Evolutionary conservation across 1,140 invertebrate species (phyloP), one percentile per base, ranked within the genome.

Genomic region (Panagrolaimus sp.): DNA sequence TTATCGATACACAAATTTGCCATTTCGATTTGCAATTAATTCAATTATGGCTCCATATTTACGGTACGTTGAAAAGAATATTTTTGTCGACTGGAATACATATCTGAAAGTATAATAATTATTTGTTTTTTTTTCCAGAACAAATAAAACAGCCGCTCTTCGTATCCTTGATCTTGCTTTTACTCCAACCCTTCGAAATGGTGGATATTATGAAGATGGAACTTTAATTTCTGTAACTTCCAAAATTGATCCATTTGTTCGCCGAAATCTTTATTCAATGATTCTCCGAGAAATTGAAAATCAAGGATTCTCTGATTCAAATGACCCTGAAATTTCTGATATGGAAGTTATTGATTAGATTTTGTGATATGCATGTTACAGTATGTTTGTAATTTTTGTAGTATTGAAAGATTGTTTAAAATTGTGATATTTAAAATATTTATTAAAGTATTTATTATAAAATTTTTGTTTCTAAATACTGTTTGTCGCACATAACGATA

Each of bases 201-300:
- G 52, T 58, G 52, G 21, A 0, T 58, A 58, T 26, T 58, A 58
- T 28, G 52, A 58, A 58, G 52, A 58, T 58, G 52, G 52, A 21
- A 28, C 21, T 26, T 12, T 28, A 26, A 28, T 58, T 26, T 10
- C 21, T 21, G 28, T 58, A 26, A 21, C 28, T 5, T 12, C 21
- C 4, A 12, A 28, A 26, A 4, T 58, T 4, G 52, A 58, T 58
- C 52, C 52, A 12, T 12, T n/a, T 12, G 8, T 28, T 28, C 5
- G 8, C 17, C 21, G 17, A 58, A 58, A 58, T 21, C 32, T 38
- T 58, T 58, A 21, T 58, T 58, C 52, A 58, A 21, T 26, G 28
- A 58, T 26, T 12, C 17, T 26, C 14, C 14, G 0, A 58, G 28
- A 26, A 58, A 28, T 26, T 58, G 17, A 26, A 58, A 21, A 26